Conservation (phyloP, 2,888 invertebrate species). For the Ypsolopha scabrella region DNA sequence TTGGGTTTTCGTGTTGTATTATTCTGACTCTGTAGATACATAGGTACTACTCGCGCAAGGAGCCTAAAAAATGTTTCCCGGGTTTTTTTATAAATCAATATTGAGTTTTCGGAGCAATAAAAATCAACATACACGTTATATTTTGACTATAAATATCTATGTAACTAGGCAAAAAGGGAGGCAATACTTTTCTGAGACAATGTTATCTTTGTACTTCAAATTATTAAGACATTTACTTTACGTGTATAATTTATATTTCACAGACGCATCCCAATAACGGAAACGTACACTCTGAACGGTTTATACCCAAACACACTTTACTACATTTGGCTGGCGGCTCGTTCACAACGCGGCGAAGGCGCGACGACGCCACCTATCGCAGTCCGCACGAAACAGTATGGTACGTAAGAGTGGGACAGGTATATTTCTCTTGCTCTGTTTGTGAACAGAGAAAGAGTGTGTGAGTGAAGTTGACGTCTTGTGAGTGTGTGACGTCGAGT, state of each 20-base stretch:
- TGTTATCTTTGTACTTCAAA: too few species aligned
- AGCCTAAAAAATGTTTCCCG: too few species aligned
- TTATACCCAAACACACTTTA: slow-evolving; percentile 97
- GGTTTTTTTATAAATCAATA: too few species aligned
- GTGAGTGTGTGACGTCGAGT: neutral
- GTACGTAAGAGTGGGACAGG: slow-evolving; percentile 73
- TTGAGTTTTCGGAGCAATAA: too few species aligned
- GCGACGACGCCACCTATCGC: slow-evolving; percentile 95
- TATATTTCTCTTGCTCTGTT: neutral
- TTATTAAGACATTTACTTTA: too few species aligned
- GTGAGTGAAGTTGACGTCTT: slow-evolving; percentile 8
- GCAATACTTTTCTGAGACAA: too few species aligned
- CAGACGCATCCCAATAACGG: slow-evolving; percentile 83
- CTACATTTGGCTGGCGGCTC: slow-evolving; percentile 96
- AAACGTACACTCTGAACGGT: slow-evolving; percentile 88
- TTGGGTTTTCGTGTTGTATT: too few species aligned
- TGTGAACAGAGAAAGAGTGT: slow-evolving; percentile 4
- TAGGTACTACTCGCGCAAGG: too few species aligned
- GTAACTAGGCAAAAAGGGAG: too few species aligned
- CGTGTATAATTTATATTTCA: neutral
- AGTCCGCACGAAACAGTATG: slow-evolving; percentile 96
- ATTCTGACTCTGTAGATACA: too few species aligned
- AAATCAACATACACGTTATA: too few species aligned
- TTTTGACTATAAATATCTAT: too few species aligned
- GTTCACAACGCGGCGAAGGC: slow-evolving; percentile 93